Evolutionary conservation across 2,113 vertebrate genomes (phyloP).

Genomic region (Gobio gobio): DNA sequence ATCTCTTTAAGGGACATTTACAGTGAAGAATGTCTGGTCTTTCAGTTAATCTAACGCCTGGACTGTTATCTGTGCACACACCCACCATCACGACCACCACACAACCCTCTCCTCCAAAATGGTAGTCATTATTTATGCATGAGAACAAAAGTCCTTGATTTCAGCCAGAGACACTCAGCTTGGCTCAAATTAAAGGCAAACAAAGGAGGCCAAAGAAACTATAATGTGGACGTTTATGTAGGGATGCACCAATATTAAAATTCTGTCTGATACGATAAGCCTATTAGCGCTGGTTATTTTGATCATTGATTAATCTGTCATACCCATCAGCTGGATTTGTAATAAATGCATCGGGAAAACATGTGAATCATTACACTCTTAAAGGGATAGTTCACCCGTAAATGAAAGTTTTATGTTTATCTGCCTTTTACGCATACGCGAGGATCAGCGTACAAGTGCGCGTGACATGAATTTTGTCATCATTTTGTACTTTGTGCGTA

Average conservation of each 20-base stretch:
- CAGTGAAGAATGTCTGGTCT: neutral
- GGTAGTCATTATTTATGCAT: conserved; percentile 70
- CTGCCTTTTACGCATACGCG: no score
- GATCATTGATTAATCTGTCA: neutral
- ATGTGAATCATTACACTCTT: no score
- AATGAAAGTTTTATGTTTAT: no score
- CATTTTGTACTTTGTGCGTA: no score
- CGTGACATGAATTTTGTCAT: no score
- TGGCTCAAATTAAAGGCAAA: conserved; percentile 29
- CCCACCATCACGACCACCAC: neutral
- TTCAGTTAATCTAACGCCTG: neutral
- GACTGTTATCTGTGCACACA: neutral
- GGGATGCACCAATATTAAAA: neutral
- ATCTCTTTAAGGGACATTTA: neutral
- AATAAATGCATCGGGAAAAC: no score
- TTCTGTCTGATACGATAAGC: neutral
- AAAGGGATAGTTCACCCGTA: no score
- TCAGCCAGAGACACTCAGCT: conserved; percentile 47
- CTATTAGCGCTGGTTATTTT: neutral
- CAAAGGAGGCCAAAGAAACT: neutral
- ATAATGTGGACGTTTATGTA: neutral
- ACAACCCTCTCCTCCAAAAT: conserved; percentile 49
- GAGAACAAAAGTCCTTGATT: conserved; percentile 65
- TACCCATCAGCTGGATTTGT: no score
- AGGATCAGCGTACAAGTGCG: no score